Base-by-base conservation (phyloP, 2,113 vertebrate species). In the Nothocercus julius region DNA sequence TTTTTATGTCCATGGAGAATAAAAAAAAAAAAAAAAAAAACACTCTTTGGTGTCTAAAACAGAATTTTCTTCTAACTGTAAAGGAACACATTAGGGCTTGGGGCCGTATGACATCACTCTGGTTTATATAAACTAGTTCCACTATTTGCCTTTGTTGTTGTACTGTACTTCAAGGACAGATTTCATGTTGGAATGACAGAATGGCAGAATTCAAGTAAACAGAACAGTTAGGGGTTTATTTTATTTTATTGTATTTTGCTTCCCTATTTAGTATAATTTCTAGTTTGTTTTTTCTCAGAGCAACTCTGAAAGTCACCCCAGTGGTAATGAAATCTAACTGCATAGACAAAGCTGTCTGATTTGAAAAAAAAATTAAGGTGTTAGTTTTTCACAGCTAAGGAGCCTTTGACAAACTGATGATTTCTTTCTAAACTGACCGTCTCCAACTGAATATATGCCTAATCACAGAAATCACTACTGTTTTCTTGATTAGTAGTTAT, bases 251-350 rank as follows among this genome's bases (percentile, higher is more conserved):
- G 10, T 24, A 72, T 94, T 96, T 96, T 92, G 66, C 76, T 92
- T 89, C 89, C 54, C 83, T 90, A 85, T 95, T 95, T 92, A 95
- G 88, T 95, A 96, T 93, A 96, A 95, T 95, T 96, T 92, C 90
- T 85, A 89, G 16, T 19, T 77, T 82, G 59, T 77, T 95, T 82
- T 95, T 91, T 20, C 73, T 90, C 34, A 64, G 49, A 67, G 51
- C 75, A 86, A 87, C 94, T 88, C 93, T 93, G 92, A 95, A 89
- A 92, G 85, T 93, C 92, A 93, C 80, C 75, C 75, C 82, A 62
- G 45, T 83, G 58, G 90, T 91, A 96, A 97, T 91, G 88, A 93
- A 95, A 93, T 95, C 4, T 69, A 92, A 51, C 58, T 88, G 66
- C 85, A 91, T 94, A 94, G 95, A 93, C 85, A 89, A 96, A 95